Evolutionary conservation across 1,140 invertebrate genomes (phyloP).

Genomic region (Cherax quadricarinatus): DNA sequence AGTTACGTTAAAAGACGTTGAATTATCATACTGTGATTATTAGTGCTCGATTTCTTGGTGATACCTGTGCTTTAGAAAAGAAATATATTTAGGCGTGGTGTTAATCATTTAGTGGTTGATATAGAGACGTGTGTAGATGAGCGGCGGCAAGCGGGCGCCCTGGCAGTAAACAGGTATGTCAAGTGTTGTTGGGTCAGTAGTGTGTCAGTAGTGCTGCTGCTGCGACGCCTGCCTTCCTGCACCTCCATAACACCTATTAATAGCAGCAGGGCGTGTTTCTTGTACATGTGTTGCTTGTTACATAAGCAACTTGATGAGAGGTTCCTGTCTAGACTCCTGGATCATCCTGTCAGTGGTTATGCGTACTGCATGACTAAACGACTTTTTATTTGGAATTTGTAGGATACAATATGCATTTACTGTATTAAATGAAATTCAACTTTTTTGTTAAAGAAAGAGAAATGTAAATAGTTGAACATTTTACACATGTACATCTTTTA

Average conservation of each 20-base stretch:
- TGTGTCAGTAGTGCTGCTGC: not conserved
- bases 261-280: not conserved
- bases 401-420: no score
- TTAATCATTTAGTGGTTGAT: not conserved
- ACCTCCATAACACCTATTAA: not conserved
- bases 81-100: not conserved
- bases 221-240: not conserved
- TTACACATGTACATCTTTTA: no score
- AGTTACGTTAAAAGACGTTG: not conserved
- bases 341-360: no score
- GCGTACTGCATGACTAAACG: no score
- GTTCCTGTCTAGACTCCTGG: no score
- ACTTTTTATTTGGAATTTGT: no score
- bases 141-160: no score
- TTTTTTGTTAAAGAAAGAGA: no score
- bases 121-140: not conserved
- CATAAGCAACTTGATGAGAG: no score
- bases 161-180: not conserved
- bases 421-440: no score
- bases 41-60: not conserved
- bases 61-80: not conserved
- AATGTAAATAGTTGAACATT: no score
- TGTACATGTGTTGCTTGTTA: no score
- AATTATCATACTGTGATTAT: not conserved
- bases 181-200: not conserved